phyloP scores from a whole-genome alignment of 1,140 invertebrate genomes.

The Tribolium madens region DNA sequence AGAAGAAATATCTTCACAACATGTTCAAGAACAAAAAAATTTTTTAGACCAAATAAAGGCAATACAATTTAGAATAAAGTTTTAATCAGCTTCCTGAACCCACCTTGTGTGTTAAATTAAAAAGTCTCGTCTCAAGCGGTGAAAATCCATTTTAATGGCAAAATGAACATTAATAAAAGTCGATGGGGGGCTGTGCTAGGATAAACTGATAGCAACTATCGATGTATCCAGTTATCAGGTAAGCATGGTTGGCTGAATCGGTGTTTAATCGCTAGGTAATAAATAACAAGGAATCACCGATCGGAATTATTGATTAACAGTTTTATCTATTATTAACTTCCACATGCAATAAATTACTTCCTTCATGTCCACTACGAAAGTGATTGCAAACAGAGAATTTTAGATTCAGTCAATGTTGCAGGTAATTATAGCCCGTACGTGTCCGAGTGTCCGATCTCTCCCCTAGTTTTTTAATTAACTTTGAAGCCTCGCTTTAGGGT shows the following conservation, averaged over 20 bases:
- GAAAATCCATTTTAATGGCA: not conserved
- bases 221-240: constrained; percentile 18
- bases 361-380: not conserved
- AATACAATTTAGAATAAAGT: not conserved
- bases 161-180: not conserved
- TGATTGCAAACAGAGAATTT: not conserved
- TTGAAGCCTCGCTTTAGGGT: constrained; percentile 12
- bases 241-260: constrained; percentile 16
- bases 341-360: not conserved
- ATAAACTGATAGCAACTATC: constrained; percentile 29
- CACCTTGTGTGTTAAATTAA: not conserved
- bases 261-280: constrained; percentile 18
- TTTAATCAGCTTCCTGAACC: not conserved
- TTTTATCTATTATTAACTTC: not conserved
- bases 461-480: constrained; percentile 34
- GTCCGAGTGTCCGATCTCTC: not conserved
- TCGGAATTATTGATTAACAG: constrained; percentile 13
- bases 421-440: constrained; percentile 27
- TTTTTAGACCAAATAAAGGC: not conserved
- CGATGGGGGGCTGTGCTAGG: not conserved
- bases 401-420: not conserved
- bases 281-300: constrained; percentile 16
- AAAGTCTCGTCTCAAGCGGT: not conserved
- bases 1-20: too few relatives aligned
- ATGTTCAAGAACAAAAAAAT: too few relatives aligned